A percentile compares a stretch with the other conserved stretches of the same genome.
phyloP scores from a whole-genome alignment of 2,113 vertebrate species.

The Cephalopholis sonnerati region DNA sequence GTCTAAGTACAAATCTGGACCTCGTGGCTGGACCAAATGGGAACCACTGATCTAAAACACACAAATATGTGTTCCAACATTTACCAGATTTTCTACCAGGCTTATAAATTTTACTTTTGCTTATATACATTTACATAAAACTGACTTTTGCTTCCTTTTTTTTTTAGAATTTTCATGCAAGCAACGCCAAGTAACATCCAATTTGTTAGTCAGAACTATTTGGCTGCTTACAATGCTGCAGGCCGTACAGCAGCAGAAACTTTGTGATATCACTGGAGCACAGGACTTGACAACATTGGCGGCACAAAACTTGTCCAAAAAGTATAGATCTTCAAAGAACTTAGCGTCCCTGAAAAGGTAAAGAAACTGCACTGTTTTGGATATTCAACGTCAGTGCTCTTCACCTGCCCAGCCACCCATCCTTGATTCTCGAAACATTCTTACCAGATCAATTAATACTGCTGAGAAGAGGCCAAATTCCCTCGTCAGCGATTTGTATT shows the following conservation, averaged over 20 bases:
- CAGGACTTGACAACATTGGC: not conserved
- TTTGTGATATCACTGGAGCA: not conserved
- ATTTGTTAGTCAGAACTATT: not conserved
- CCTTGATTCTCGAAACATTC: slow-evolving; percentile 40
- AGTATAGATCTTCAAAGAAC: not conserved
- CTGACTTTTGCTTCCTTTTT: not conserved
- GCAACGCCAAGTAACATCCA: not conserved
- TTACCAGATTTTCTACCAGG: not conserved
- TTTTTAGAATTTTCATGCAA: not conserved
- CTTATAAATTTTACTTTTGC: not conserved
- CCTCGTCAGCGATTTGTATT: slow-evolving; percentile 50
- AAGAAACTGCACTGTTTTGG: slow-evolving; percentile 16
- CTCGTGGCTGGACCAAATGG: no score
- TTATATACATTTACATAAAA: not conserved
- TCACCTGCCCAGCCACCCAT: slow-evolving; percentile 14
- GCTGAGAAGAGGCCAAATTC: slow-evolving; percentile 42
- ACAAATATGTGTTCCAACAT: not conserved
- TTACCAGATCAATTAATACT: slow-evolving; percentile 55
- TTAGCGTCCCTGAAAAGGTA: slow-evolving; percentile 5
- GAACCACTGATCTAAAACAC: not conserved
- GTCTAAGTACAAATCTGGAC: no score
- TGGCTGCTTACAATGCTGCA: not conserved
- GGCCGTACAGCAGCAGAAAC: not conserved
- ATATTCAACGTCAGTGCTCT: slow-evolving; percentile 10
- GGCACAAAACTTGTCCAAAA: not conserved